Evolutionary conservation across 2,113 vertebrate species (phyloP).

Genomic region (Gadus chalcogrammus): DNA sequence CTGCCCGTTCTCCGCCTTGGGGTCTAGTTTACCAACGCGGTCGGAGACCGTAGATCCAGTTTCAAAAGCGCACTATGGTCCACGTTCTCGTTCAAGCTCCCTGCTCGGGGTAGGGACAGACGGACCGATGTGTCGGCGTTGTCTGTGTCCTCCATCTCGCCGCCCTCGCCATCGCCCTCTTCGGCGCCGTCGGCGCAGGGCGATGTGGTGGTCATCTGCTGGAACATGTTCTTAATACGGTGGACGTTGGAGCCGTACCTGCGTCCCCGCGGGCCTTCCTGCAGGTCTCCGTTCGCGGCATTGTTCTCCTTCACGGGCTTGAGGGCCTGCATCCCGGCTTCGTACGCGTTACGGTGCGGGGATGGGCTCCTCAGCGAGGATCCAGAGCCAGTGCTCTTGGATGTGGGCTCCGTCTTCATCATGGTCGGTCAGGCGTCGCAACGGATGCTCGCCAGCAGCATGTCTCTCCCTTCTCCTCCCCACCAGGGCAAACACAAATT

Average conservation of each 20-base stretch:
- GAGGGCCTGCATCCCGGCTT: conserved; percentile 90
- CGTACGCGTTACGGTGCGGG: conserved; percentile 93
- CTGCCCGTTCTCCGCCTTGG: conserved; percentile 74
- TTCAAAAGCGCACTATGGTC: conserved; percentile 91
- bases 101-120: conserved; percentile 87
- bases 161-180: conserved; percentile 43
- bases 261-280: conserved; percentile 82
- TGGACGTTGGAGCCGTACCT: conserved; percentile 98
- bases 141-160: conserved; percentile 70
- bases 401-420: conserved; percentile 91
- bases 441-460: conserved; percentile 69
- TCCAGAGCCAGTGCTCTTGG: conserved; percentile 72
- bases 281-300: conserved; percentile 74
- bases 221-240: conserved; percentile 98
- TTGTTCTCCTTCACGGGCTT: conserved; percentile 75
- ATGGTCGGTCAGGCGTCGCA: conserved; percentile 78
- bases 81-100: conserved; percentile 88
- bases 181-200: conserved; percentile 63
- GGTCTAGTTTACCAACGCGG: conserved; percentile 88
- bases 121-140: conserved; percentile 74
- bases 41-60: conserved; percentile 91
- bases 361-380: conserved; percentile 86
- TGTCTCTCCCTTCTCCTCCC: conserved; percentile 60
- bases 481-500: conserved; percentile 37
- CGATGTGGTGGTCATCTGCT: conserved; percentile 90